Conservation (phyloP, 1,140 invertebrate species). For the Ceratoteleas bidentatus region DNA sequence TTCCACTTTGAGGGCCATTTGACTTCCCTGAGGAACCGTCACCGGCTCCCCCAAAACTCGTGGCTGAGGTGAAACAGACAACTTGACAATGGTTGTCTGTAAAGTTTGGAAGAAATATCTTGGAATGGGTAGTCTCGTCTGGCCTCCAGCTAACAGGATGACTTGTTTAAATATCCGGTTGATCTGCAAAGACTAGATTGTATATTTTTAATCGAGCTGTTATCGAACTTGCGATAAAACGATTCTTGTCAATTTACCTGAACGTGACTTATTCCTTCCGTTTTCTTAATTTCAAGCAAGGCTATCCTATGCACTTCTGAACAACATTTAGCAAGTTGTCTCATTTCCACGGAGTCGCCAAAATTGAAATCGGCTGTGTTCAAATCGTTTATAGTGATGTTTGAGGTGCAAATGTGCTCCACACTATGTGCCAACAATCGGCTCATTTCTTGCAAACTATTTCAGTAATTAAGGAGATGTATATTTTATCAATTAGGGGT, state of each 20-base stretch:
- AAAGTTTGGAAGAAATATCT: constrained; percentile 94
- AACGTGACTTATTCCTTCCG: constrained; percentile 75
- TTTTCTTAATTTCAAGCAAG: constrained; percentile 73
- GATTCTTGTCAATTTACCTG: constrained; percentile 74
- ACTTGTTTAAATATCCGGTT: constrained; percentile 75
- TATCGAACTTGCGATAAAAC: background rate
- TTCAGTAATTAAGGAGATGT: constrained; percentile 7
- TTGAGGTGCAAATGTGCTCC: constrained; percentile 84
- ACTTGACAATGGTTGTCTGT: constrained; percentile 90
- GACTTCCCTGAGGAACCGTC: constrained; percentile 87
- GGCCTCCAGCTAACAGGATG: constrained; percentile 84
- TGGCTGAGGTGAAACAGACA: constrained; percentile 92
- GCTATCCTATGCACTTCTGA: constrained; percentile 82
- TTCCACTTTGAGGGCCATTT: constrained; percentile 92
- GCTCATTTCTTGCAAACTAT: constrained; percentile 89
- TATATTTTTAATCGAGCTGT: background rate
- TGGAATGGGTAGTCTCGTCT: constrained; percentile 86
- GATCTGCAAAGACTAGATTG: constrained; percentile 23
- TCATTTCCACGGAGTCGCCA: constrained; percentile 80
- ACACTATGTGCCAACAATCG: constrained; percentile 88
- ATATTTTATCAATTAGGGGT: no score
- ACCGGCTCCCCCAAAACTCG: constrained; percentile 89
- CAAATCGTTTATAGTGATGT: constrained; percentile 76
- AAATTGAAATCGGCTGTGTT: constrained; percentile 81
- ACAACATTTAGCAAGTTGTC: constrained; percentile 81